Conservation (phyloP, 53 echinoderm and acorn worm genomes). For the Stichopus horrens region DNA sequence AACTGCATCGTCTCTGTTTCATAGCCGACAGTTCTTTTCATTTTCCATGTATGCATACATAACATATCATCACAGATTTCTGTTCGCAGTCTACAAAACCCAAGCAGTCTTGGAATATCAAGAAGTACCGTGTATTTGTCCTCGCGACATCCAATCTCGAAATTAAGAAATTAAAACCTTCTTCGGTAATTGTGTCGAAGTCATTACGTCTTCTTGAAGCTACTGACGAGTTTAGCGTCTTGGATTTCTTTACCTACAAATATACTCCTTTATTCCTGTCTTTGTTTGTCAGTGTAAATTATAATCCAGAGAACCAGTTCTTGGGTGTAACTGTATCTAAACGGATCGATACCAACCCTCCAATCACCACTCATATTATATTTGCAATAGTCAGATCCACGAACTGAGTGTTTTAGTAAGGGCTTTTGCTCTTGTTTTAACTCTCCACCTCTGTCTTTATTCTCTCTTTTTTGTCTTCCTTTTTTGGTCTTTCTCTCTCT, state of each 20-base stretch:
- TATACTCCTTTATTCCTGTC: neutral
- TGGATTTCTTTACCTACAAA: neutral
- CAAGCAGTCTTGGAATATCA: too few relatives aligned
- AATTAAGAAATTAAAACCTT: neutral
- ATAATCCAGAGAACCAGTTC: constrained; percentile 11
- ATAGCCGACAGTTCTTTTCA: too few relatives aligned
- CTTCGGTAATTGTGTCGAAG: constrained; percentile 1
- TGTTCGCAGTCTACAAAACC: too few relatives aligned
- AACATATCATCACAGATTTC: too few relatives aligned
- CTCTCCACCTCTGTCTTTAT: too few relatives aligned
- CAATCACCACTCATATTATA: constrained; percentile 1
- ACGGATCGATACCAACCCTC: constrained; percentile 27
- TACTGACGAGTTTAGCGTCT: neutral
- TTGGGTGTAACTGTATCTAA: constrained; percentile 31
- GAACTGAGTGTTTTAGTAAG: neutral
- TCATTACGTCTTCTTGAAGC: neutral
- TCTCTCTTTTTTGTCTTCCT: too few relatives aligned
- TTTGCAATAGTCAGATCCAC: neutral
- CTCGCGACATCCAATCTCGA: too few relatives aligned
- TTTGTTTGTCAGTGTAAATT: constrained; percentile 1
- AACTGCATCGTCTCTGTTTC: too few relatives aligned
- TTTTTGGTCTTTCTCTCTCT: too few relatives aligned
- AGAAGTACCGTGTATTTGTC: too few relatives aligned
- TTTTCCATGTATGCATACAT: too few relatives aligned
- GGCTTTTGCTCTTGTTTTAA: neutral